Evolutionary conservation across 2,113 vertebrate species (phyloP).

Genomic region (Lophura nycthemera): DNA sequence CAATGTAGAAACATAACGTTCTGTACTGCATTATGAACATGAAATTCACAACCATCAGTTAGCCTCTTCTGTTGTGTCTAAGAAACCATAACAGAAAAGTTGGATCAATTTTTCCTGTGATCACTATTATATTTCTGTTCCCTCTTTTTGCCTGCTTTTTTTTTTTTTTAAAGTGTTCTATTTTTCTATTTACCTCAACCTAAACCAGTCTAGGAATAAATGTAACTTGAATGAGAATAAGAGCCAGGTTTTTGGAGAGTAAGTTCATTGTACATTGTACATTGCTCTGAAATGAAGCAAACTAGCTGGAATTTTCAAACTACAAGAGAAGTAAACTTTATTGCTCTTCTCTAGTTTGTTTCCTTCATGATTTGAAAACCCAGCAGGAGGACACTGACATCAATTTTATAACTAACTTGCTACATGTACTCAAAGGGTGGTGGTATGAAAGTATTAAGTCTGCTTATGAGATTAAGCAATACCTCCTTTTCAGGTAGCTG

Average conservation of each 20-base stretch:
- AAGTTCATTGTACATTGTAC: background rate
- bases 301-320: conserved; percentile 9
- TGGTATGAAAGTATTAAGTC: background rate
- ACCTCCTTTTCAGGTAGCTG: conserved; percentile 29
- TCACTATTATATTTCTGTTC: background rate
- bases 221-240: background rate
- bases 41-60: background rate
- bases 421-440: background rate
- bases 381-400: background rate
- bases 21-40: background rate
- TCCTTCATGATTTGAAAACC: background rate
- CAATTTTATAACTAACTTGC: conserved; percentile 1
- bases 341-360: background rate
- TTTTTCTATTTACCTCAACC: background rate
- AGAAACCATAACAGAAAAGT: background rate
- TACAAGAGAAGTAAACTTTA: background rate
- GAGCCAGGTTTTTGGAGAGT: background rate
- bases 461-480: conserved; percentile 2
- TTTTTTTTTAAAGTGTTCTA: background rate
- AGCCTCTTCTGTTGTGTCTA: background rate
- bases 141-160: background rate
- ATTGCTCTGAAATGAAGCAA: background rate
- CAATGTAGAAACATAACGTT: background rate
- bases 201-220: background rate
- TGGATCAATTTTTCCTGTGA: background rate